Evolutionary conservation across 2,113 vertebrate genomes (phyloP), one percentile per base, ranked within the genome.

Genomic region (Actenoides hombroni): DNA sequence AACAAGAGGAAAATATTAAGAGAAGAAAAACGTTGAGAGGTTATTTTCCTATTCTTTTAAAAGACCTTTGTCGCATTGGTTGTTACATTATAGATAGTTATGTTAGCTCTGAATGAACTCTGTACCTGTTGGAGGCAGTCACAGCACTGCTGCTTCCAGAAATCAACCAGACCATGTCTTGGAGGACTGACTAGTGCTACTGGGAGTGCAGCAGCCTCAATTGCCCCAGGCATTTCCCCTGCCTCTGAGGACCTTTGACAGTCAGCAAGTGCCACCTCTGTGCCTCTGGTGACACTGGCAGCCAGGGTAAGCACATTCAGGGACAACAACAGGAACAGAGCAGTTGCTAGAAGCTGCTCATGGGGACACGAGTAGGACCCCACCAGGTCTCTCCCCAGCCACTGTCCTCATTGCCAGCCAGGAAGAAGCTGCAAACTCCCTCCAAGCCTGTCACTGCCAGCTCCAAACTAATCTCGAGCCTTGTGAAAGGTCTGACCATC

Each of bases 231-330:
- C 25, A 2, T 8, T 35, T 40, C 11, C 31, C 13, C 20, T 42
- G 40, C 13, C 53, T 18, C 70, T 6, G 24, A 54, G 26, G 40
- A 7, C 11, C 53, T 77, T n/a, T 7, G 33, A 21, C 5, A 1
- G 0, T 25, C 13, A 57, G 44, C 16, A 42, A n/a, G 25, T 35
- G 16, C 15, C 48, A 63, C 4, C 19, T 28, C 15, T 3, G 1
- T 54, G 53, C 44, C 54, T 12, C 7, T 0, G 5, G 60, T 11
- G 37, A 7, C 5, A 1, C 23, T 10, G 44, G 42, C 5, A 42
- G 44, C 19, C 1, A 0, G 28, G 18, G 10, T 0, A 2, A 65
- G 46, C 2, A 3, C 29, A 8, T 20, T 26, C 24, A 5, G 20
- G 17, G 46, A 20, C 29, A 39, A 57, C 9, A 59, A 28, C 29